Evolutionary conservation across 1,140 invertebrate species (phyloP).

Genomic region (Drosophila serrata): DNA sequence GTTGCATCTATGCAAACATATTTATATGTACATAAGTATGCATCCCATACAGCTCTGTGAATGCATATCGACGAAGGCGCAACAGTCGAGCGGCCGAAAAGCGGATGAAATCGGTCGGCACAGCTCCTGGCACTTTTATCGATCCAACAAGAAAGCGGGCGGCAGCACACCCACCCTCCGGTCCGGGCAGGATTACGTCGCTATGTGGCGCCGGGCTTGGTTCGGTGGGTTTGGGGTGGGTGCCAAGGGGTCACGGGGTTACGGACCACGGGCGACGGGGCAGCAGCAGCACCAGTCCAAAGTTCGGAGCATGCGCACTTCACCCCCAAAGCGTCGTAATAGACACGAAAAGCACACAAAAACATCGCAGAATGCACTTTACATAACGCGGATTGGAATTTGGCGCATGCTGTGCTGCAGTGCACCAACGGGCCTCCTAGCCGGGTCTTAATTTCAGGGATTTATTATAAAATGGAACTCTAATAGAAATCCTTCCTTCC

Average conservation of each 20-base stretch:
- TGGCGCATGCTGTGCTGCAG: slow-evolving; percentile 15
- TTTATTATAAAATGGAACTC: neutral
- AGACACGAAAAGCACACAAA: slow-evolving; percentile 40
- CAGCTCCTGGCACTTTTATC: slow-evolving; percentile 60
- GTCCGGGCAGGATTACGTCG: slow-evolving; percentile 70
- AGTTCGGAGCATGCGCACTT: slow-evolving; percentile 56
- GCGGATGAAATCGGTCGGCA: slow-evolving; percentile 7
- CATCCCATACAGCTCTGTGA: neutral
- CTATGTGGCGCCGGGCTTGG: slow-evolving; percentile 65
- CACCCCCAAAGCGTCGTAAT: slow-evolving; percentile 32
- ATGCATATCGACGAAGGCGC: slow-evolving; percentile 26
- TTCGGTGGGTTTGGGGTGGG: neutral
- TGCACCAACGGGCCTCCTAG: neutral
- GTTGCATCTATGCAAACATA: neutral
- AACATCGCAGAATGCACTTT: slow-evolving; percentile 65
- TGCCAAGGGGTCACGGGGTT: slow-evolving; percentile 11
- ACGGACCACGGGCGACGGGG: neutral
- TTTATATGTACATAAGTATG: slow-evolving; percentile 8
- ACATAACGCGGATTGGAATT: slow-evolving; percentile 55
- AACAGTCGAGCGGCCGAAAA: slow-evolving; percentile 39
- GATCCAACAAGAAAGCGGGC: slow-evolving; percentile 64
- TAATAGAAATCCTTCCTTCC: neutral
- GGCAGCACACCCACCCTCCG: slow-evolving; percentile 7
- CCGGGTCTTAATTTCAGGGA: neutral
- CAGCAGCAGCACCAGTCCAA: neutral